Base-by-base conservation (phyloP, 2,113 vertebrate genomes). In the Cyprinodon variegatus region DNA sequence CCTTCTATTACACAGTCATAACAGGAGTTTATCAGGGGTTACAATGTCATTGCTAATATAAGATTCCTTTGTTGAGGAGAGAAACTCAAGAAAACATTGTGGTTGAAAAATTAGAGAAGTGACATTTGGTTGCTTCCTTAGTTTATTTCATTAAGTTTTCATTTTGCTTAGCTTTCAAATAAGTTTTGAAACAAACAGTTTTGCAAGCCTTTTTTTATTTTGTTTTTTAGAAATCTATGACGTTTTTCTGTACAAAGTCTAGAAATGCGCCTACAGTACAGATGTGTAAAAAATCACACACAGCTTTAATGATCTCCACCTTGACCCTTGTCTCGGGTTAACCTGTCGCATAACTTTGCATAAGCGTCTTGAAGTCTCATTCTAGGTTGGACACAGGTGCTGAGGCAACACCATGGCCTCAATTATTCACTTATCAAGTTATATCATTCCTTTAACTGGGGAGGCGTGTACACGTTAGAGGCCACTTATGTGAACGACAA, bases 61-160 rank as follows among this genome's bases (percentile, higher is more conserved):
- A 70, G 39, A 11, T 3, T 13, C n/a, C 67, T 78, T 68, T 82
- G 73, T 85, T 73, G 76, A 84, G 72, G 62, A 12, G 29, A 62
- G 10, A 77, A 82, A 74, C 48, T 11, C 66, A 1, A 68, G 66
- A 81, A 70, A 2, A 20, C 50, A 20, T 59, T 72, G 64, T 38
- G 43, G 29, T 78, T 81, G 63, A 72, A 79, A 79, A 84, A 84
- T 57, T 15, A 48, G 61, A 80, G 79, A 87, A 81, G 72, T 83
- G 2, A 76, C 73, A 77, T 20, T 0, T 73, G 5, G 37, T 48
- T 41, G 69, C 78, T 41, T 59, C 20, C 61, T 12, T 59, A 8
- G 62, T 69, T 22, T 60, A 11, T 61, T 78, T 36, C 61, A 61
- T 57, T 29, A 11, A 73, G 53, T 7, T 59, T 0, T 1, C 15